Percentiles rank a stretch among this genome's conserved stretches.
Conservation (phyloP, 2,797 vertebrate genomes). For the Gallirallus australis region DNA sequence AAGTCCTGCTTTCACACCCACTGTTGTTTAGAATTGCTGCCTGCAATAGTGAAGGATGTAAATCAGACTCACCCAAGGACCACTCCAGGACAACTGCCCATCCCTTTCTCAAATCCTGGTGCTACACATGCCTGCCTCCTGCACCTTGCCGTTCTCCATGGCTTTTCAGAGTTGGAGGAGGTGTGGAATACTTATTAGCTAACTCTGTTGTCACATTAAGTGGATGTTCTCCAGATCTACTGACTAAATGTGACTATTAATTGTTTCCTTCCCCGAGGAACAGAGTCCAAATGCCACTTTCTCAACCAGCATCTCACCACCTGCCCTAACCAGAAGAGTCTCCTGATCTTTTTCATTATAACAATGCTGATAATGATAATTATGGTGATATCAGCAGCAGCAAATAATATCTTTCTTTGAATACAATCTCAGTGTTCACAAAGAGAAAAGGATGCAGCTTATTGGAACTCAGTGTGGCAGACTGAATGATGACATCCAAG, state of each 20-base stretch:
- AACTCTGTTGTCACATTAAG: not conserved
- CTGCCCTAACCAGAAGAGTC: not conserved
- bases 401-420: not conserved
- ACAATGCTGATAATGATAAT: not conserved
- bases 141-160: not conserved
- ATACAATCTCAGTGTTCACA: not conserved
- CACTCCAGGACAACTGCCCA: not conserved
- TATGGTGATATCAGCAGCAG: rapidly evolving
- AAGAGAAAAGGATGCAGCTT: not conserved
- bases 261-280: not conserved
- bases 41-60: not conserved
- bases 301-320: not conserved
- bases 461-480: not conserved
- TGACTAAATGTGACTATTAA: not conserved
- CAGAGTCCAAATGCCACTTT: not conserved
- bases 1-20: not conserved
- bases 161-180: not conserved
- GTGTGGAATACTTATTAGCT: not conserved
- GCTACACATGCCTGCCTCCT: not conserved
- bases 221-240: not conserved
- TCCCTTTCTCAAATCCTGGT: not conserved
- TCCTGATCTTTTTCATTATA: not conserved
- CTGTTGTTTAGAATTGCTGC: not conserved
- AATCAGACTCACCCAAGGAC: not conserved
- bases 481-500: not conserved